Base-by-base conservation (phyloP, 2,888 invertebrate species). In the Caenorhabditis virilis region DNA sequence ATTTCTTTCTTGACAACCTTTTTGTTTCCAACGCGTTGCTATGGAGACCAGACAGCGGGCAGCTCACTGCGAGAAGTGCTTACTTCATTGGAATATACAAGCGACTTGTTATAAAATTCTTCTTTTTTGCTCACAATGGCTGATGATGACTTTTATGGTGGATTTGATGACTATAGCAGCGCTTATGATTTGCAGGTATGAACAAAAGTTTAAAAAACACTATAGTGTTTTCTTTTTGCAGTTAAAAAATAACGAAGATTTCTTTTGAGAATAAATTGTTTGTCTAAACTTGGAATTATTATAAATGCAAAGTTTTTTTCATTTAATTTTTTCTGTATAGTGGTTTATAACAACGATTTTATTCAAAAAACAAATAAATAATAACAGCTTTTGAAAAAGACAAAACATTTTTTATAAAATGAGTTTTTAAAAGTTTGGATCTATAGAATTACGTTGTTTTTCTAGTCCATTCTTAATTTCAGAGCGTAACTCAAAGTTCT, bases 401-500 rank as follows among this genome's bases (percentile, higher is more conserved):
- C 16, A n/a, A 26, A 33, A 26, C 15, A 15, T 16, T 1, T 20
- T 23, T 38, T 23, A 33, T 7, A 55, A 18, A 46, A 26, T 27
- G 11, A 26, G 1, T 38, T 43, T 35, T 38, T 18, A 42, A n/a
- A n/a, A n/a, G n/a, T n/a, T n/a, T n/a, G n/a, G n/a, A n/a, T n/a
- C n/a, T n/a, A n/a, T n/a, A n/a, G n/a, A n/a, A n/a, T n/a, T n/a
- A n/a, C n/a, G n/a, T n/a, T n/a, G n/a, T n/a, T n/a, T n/a, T n/a
- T n/a, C n/a, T n/a, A n/a, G n/a, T n/a, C n/a, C n/a, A n/a, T n/a
- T n/a, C n/a, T 18, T 33, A 35, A 26, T 57, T 74, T 18, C 86
- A 90, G 83, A 89, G 89, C 81, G 84, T 91, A 62, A 87, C 89
- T 49, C 88, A 89, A 74, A 91, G 91, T 84, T 88, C 89, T 71